Percentiles rank a stretch among this genome's conserved stretches.
Conservation (phyloP, 2,888 invertebrate genomes). For the Diplolepis rosae region DNA sequence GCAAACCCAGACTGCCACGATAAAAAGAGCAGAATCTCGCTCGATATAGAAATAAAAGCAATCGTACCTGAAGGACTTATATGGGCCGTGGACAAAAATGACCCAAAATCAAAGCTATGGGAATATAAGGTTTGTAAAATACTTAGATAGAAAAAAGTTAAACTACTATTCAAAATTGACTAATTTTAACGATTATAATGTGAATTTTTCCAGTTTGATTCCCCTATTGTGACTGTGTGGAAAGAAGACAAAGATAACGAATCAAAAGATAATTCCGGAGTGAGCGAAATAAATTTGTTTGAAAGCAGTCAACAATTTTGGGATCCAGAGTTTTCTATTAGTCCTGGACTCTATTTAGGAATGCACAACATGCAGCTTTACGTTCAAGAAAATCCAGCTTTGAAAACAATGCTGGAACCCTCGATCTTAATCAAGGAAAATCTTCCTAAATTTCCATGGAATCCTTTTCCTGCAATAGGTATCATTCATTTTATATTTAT, state of each 20-base stretch:
- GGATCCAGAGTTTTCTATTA: slow-evolving; percentile 71
- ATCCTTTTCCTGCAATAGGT: slow-evolving; percentile 80
- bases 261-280: slow-evolving; percentile 58
- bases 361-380: slow-evolving; percentile 86
- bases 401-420: slow-evolving; percentile 54
- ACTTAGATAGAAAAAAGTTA: no score
- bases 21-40: slow-evolving; percentile 45
- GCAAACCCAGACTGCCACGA: slow-evolving; percentile 74
- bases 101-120: slow-evolving; percentile 80
- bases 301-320: slow-evolving; percentile 77
- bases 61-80: slow-evolving; percentile 84
- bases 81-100: slow-evolving; percentile 78
- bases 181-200: slow-evolving; percentile 21
- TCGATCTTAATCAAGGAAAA: slow-evolving; percentile 36
- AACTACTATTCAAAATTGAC: slow-evolving; percentile 3
- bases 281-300: slow-evolving; percentile 85
- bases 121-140: slow-evolving; percentile 80
- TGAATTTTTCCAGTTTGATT: slow-evolving; percentile 79
- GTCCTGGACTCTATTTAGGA: slow-evolving; percentile 88
- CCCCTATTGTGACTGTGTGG: slow-evolving; percentile 93
- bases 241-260: slow-evolving; percentile 76
- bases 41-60: slow-evolving; percentile 78
- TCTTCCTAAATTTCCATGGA: slow-evolving; percentile 81
- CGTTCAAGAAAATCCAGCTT: slow-evolving; percentile 63
- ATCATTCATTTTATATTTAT: slow-evolving; percentile 32